phyloP scores from a whole-genome alignment of 2,888 invertebrate species.

The Ectemnius cavifrons region DNA sequence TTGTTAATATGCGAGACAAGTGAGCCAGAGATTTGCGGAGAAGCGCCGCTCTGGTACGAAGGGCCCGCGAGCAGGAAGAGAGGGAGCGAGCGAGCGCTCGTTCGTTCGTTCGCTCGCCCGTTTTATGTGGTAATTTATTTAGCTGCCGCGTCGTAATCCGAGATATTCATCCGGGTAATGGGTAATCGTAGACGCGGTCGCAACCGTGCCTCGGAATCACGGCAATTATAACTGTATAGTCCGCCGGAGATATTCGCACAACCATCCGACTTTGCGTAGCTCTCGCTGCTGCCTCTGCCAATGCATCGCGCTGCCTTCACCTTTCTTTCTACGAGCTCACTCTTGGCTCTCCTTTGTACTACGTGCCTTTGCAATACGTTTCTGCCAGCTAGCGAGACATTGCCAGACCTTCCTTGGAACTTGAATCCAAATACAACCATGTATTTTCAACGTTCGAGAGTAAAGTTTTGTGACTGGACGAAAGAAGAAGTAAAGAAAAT shows the following conservation, averaged over 20 bases:
- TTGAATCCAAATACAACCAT: too few species aligned
- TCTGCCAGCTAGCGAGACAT: too few species aligned
- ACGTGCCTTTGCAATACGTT: too few species aligned
- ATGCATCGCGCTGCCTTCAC: too few species aligned
- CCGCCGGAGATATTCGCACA: conserved; percentile 8
- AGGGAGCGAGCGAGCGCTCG: not conserved
- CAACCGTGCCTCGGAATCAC: conserved; percentile 58
- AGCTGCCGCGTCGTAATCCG: conserved; percentile 61
- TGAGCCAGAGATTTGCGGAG: conserved; percentile 11
- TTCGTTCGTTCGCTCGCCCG: not conserved
- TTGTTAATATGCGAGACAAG: conserved; percentile 54
- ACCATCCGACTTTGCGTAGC: not conserved
- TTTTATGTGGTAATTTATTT: conserved; percentile 62
- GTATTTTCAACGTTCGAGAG: too few species aligned
- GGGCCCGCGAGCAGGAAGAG: not conserved
- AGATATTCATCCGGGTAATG: conserved; percentile 65
- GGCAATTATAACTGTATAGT: conserved; percentile 68
- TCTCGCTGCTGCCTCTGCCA: too few species aligned
- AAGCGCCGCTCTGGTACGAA: too few species aligned
- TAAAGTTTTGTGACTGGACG: too few species aligned
- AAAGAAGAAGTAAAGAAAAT: too few species aligned
- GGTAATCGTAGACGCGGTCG: conserved; percentile 66
- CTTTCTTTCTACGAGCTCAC: too few species aligned
- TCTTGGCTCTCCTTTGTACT: too few species aligned
- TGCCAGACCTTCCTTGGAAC: too few species aligned